Evolutionary conservation across 2,113 vertebrate genomes (phyloP).

Genomic region (Lichenostomus cassidix): DNA sequence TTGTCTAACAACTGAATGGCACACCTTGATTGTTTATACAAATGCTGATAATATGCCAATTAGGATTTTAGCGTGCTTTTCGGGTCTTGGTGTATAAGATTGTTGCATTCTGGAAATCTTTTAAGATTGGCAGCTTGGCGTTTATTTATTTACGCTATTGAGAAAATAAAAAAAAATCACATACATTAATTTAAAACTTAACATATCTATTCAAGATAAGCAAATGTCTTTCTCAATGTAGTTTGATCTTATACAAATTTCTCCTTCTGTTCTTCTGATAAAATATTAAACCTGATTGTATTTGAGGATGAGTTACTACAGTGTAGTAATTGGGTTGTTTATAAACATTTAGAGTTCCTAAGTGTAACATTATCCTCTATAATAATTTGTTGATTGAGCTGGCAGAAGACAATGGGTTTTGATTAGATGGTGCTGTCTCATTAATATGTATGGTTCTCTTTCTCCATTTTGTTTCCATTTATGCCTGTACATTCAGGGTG

Average conservation of each 20-base stretch:
- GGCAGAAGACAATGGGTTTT: constrained; percentile 49
- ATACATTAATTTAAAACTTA: not conserved
- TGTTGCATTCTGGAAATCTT: not conserved
- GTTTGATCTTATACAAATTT: constrained; percentile 20
- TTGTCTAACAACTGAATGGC: not conserved
- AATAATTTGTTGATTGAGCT: constrained; percentile 66
- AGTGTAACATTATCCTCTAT: constrained; percentile 53
- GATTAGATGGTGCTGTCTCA: constrained; percentile 51
- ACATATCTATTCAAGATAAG: not conserved
- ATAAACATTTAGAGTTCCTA: constrained; percentile 62
- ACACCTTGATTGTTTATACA: not conserved
- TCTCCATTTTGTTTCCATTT: constrained; percentile 20
- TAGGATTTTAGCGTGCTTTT: not conserved
- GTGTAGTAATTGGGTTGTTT: constrained; percentile 57
- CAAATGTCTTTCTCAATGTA: not conserved
- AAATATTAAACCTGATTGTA: constrained; percentile 58
- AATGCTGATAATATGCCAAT: not conserved
- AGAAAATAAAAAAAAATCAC: not conserved
- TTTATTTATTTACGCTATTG: not conserved
- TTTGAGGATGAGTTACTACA: constrained; percentile 22
- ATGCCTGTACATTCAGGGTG: not conserved
- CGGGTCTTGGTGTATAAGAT: not conserved
- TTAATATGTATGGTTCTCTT: constrained; percentile 56
- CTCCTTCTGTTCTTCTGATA: not conserved
- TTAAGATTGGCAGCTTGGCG: not conserved